Evolutionary conservation across 2,888 invertebrate species (phyloP).

Genomic region (Thera britannica): DNA sequence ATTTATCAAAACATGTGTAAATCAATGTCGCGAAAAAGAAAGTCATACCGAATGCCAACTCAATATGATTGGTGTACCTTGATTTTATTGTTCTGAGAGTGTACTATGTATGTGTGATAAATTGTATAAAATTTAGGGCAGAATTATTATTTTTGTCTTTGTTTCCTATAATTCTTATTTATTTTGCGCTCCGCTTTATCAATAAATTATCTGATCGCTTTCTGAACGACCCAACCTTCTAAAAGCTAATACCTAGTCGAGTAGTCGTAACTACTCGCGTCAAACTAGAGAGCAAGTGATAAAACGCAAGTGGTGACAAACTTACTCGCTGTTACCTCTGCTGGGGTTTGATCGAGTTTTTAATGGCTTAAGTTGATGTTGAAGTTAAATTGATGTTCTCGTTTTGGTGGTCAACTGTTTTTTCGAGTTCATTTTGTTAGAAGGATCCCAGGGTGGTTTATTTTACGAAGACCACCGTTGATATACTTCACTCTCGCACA

Average conservation of each 20-base stretch:
- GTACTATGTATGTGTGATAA: too few relatives aligned
- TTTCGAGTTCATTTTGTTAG: not conserved
- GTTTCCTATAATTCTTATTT: too few relatives aligned
- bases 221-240: conserved; percentile 22
- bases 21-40: too few relatives aligned
- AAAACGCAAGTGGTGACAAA: conserved; percentile 54
- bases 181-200: not conserved
- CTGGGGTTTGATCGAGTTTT: conserved; percentile 24
- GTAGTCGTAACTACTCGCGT: conserved; percentile 48
- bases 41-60: too few relatives aligned
- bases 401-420: conserved; percentile 5
- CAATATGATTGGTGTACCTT: too few relatives aligned
- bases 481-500: too few relatives aligned
- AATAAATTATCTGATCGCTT: conserved; percentile 18
- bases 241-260: conserved; percentile 40
- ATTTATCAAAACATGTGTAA: too few relatives aligned
- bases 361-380: conserved; percentile 10
- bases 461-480: too few relatives aligned
- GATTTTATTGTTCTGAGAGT: too few relatives aligned
- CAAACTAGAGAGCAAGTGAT: conserved; percentile 47
- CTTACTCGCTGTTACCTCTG: conserved; percentile 28
- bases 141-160: too few relatives aligned
- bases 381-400: not conserved
- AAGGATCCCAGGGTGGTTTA: not conserved
- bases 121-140: too few relatives aligned